Conservation (phyloP, 2,113 vertebrate genomes). For the Sapayoa aenigma region DNA sequence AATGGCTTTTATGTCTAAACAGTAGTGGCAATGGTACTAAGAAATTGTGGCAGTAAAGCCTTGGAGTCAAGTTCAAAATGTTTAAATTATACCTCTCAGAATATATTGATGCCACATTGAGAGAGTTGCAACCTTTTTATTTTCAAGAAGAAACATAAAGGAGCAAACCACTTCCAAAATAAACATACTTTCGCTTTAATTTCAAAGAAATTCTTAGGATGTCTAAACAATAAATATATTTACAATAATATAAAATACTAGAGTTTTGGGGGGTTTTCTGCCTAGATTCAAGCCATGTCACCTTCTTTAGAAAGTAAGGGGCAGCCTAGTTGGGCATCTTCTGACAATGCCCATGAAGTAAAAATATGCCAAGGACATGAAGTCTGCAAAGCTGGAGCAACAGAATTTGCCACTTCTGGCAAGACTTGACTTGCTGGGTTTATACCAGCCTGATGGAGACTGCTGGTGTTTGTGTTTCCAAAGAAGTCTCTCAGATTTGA, state of each 20-base stretch:
- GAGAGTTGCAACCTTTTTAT: background rate
- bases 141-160: background rate
- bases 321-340: background rate
- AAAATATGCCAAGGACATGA: background rate
- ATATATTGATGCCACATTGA: background rate
- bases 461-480: background rate
- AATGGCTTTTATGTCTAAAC: background rate
- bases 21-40: background rate
- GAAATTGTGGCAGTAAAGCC: background rate
- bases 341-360: background rate
- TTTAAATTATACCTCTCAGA: background rate
- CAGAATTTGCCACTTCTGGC: background rate
- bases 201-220: background rate
- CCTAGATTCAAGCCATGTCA: background rate
- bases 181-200: background rate
- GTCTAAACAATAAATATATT: background rate
- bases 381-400: background rate
- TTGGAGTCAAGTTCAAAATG: background rate
- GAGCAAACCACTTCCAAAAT: background rate
- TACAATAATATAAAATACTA: background rate
- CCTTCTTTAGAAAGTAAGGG: background rate
- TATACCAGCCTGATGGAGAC: too few species aligned
- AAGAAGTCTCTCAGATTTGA: background rate
- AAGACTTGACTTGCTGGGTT: background rate
- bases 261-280: fast-evolving